Evolutionary conservation across 2,888 invertebrate species (phyloP).

Genomic region (Agrotis ipsilon): DNA sequence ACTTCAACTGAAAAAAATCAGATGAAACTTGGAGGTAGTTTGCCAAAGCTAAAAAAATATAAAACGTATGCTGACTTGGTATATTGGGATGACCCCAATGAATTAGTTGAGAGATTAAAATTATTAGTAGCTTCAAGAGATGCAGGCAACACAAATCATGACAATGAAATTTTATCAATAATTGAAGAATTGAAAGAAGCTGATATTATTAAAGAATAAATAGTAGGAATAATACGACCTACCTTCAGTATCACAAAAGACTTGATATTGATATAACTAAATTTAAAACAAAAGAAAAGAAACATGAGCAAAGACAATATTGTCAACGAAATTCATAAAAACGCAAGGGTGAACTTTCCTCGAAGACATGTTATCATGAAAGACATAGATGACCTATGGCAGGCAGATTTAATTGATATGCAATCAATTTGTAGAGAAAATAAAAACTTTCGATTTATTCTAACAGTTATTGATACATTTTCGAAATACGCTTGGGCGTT

Average conservation of each 20-base stretch:
- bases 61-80: too few relatives aligned
- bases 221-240: too few relatives aligned
- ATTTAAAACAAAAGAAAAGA: background rate
- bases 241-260: too few relatives aligned
- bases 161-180: background rate
- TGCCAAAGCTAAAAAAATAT: too few relatives aligned
- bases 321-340: constrained; percentile 1
- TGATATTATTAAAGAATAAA: background rate
- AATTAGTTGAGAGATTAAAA: too few relatives aligned
- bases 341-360: background rate
- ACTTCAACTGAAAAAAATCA: too few relatives aligned
- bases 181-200: background rate
- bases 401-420: constrained; percentile 1
- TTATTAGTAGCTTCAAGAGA: too few relatives aligned
- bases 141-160: background rate
- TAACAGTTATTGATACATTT: background rate
- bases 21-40: too few relatives aligned
- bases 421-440: background rate
- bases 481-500: background rate
- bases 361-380: constrained; percentile 1
- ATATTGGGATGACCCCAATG: too few relatives aligned
- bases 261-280: too few relatives aligned
- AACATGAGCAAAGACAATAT: background rate
- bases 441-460: background rate
- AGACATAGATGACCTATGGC: constrained; percentile 1